Conservation (phyloP, 2,113 vertebrate species). For the Nyctereutes procyonoides region DNA sequence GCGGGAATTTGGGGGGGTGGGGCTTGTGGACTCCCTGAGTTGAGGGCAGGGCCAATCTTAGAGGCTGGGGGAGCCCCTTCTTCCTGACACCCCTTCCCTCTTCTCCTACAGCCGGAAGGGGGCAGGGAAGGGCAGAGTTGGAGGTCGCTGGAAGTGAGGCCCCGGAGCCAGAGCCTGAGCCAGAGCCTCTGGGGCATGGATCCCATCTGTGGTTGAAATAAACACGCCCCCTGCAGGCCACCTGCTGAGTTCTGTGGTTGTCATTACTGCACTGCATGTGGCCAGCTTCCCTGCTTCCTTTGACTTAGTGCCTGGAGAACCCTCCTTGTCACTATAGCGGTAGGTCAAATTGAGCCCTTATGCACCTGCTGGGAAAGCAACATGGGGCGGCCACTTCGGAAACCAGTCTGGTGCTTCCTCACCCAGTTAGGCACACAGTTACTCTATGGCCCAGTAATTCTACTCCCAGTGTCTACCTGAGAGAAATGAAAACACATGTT, state of each 20-base stretch:
- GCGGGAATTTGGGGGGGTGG: too few relatives aligned
- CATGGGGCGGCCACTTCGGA: rapidly evolving
- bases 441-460: background rate
- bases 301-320: background rate
- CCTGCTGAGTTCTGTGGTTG: background rate
- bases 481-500: rapidly evolving
- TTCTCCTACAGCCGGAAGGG: conserved; percentile 83
- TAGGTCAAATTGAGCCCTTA: background rate
- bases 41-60: background rate
- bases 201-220: conserved; percentile 44
- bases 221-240: background rate
- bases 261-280: background rate
- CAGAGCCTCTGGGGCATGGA: rapidly evolving
- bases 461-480: too few relatives aligned
- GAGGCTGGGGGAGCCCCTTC: background rate
- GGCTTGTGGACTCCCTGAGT: background rate
- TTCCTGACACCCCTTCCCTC: background rate
- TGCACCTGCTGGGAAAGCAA: background rate
- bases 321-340: background rate
- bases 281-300: background rate
- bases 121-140: conserved; percentile 84
- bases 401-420: background rate
- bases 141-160: conserved; percentile 87
- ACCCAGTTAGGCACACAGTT: background rate
- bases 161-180: background rate